Conservation (phyloP, 2,797 vertebrate species). For the Carcharodon carcharias region DNA sequence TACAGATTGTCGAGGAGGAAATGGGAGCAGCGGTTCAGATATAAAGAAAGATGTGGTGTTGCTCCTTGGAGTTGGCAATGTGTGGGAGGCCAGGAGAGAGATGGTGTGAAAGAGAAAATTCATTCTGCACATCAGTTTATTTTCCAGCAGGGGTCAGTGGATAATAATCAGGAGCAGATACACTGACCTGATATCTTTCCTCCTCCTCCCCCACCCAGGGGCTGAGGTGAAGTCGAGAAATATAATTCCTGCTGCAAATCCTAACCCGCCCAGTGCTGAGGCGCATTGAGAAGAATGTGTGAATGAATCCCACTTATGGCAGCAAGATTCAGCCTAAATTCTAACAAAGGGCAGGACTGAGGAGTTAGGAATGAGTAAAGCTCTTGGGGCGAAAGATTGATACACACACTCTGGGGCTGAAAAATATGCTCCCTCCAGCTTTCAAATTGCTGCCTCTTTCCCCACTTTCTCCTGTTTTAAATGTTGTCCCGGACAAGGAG, state of each 20-base stretch:
- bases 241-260: not conserved
- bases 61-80: no score
- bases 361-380: not conserved
- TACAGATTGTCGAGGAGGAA: not conserved
- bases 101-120: not conserved
- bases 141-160: slow-evolving; percentile 25
- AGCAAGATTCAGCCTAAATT: not conserved
- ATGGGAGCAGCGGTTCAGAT: not conserved
- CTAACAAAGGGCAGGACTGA: not conserved
- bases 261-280: not conserved
- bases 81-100: not conserved
- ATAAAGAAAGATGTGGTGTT: not conserved
- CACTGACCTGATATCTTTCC: not conserved
- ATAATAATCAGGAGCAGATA: not conserved
- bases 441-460: not conserved
- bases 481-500: not conserved
- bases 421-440: not conserved
- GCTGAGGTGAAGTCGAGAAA: not conserved
- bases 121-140: not conserved
- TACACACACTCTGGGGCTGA: not conserved
- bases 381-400: not conserved
- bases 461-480: not conserved
- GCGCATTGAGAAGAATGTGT: not conserved
- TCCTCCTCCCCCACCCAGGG: not conserved
- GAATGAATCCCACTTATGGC: not conserved